Evolutionary conservation across 2,113 vertebrate genomes (phyloP).

Genomic region (Ardeotis arabs): DNA sequence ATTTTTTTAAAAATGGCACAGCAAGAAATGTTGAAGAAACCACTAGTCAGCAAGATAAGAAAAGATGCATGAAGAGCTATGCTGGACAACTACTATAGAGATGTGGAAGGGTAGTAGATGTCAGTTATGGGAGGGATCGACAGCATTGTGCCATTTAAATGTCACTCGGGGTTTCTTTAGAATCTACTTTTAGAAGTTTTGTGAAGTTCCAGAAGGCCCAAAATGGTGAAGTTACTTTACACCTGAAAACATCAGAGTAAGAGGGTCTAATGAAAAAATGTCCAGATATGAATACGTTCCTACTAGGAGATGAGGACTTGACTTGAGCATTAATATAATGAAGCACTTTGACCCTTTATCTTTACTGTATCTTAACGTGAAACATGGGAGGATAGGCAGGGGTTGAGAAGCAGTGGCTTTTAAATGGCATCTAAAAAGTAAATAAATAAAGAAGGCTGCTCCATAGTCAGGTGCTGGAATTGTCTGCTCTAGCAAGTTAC

Average conservation of each 20-base stretch:
- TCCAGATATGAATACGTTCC: neutral
- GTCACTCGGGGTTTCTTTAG: neutral
- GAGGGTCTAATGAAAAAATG: neutral
- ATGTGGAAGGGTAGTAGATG: neutral
- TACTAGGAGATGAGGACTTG: neutral
- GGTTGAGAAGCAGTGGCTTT: neutral
- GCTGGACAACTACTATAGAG: neutral
- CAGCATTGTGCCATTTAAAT: neutral
- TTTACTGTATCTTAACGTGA: neutral
- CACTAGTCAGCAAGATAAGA: neutral
- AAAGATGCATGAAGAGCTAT: neutral
- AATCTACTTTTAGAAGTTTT: neutral
- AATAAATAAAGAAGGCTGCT: neutral
- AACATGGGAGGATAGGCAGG: neutral
- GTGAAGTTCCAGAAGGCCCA: neutral
- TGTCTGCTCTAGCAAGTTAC: neutral
- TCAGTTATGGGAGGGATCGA: rapidly evolving
- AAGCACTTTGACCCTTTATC: neutral
- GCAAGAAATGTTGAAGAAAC: neutral
- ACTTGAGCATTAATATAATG: neutral
- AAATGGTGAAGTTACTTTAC: neutral
- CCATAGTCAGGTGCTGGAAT: neutral
- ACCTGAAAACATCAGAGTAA: neutral
- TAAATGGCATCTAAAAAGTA: neutral
- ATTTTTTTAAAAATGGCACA: neutral